Base-by-base conservation (phyloP, 2,113 vertebrate genomes). In the Lophochroa leadbeateri region DNA sequence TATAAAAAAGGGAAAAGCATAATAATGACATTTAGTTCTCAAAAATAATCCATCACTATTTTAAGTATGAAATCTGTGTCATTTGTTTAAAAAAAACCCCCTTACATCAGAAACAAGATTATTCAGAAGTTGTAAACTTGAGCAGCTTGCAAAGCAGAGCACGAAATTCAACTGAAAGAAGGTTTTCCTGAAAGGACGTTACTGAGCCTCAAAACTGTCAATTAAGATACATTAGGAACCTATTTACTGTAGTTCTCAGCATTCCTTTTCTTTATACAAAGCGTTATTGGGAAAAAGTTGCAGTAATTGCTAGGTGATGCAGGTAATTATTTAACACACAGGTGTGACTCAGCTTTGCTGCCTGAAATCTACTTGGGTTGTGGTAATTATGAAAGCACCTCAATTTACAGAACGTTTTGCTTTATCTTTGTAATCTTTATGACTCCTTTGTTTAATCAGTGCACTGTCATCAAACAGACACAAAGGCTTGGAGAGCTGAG, bases 1-100 rank as follows among this genome's bases (percentile, higher is more conserved):
- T 37, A 68, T 82, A 92, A 90, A 71, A 95, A 96, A 85, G 49
- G 31, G 39, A 49, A 96, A 97, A 96, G 90, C 80, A 96, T 94
- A 93, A 96, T 97, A 97, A 96, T 94, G 86, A 90, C 78, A 96
- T 94, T 90, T 82, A 92, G 31, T 88, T 86, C 85, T 92, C 70
- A 92, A 89, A 95, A 97, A 93, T 86, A 78, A 39, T 92, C 49
- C 41, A 94, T 95, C 49, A 80, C 84, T 87, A 91, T 70, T 35
- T n/a, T 83, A 95, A 93, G 88, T 75, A 92, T 41, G 17, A 96
- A 97, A 97, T 90, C 60, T 47, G 44, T 83, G 71, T 90, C 28
- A 94, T 84, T 94, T 91, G 21, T 70, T 92, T 80, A 33, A 27
- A 50, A 65, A 74, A 94, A 96, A 71, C 90, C 90, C 15, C 15